Evolutionary conservation across 1,140 invertebrate genomes (phyloP), one percentile per base, ranked within the genome.

Genomic region (Bombus polaris): DNA sequence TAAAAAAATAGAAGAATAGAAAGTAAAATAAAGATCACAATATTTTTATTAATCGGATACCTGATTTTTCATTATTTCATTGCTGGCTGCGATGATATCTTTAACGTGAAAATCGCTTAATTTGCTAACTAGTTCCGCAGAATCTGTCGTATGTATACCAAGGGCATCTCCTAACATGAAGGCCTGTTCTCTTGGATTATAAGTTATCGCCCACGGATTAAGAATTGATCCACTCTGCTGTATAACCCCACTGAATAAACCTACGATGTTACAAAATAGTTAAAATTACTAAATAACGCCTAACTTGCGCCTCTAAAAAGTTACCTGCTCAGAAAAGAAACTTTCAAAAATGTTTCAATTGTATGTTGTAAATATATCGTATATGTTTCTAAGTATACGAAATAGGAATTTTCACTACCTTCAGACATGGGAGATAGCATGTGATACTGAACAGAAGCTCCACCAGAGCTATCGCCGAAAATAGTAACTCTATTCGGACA

Each of bases 181-280:
- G 0, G 97, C 96, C 77, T 97, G 96, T 6, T 95, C 96, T 96
- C 81, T 97, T 87, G 92, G 94, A 94, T 95, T 93, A 75, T 70
- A 97, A 94, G 87, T 93, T 15, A 97, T 96, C 0, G 97, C 96
- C 97, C 97, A 98, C 1, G 97, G 96, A 92, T 96, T 96, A 22
- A 97, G 91, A 25, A 97, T 96, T 1, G 97, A 97, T 22, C 98
- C 98, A 91, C 97, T 97, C 94, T 98, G 96, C 9, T 96, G 96
- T 75, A 98, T 97, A 4, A 94, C 97, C 74, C 95, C 95, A 68
- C 96, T 96, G 90, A 98, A 98, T 39, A 98, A 91, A 15, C 97
- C 97, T 97, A 82, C 66, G 89, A 74, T 8, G 8, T 18, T 53
- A 73, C 1, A 53, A 53, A 53, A 53, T 53, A 28, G 5, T 22